phyloP scores from a whole-genome alignment of 1,140 invertebrate species.

The Hyposmocoma kahamanoa region DNA sequence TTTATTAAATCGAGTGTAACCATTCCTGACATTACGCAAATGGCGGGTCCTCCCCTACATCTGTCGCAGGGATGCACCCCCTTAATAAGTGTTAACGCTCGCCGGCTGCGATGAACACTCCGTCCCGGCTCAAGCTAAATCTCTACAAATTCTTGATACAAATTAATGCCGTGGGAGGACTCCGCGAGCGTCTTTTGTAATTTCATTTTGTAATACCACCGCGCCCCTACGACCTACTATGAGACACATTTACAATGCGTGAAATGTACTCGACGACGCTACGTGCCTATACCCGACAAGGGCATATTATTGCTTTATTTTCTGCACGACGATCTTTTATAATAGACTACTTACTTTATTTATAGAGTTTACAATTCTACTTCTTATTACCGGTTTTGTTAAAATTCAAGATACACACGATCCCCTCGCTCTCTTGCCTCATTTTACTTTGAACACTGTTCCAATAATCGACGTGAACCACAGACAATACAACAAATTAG shows the following conservation, averaged over 20 bases:
- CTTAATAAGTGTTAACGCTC: conserved; percentile 73
- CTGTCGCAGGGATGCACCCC: conserved; percentile 70
- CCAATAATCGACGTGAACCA: background rate
- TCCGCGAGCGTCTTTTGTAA: conserved; percentile 54
- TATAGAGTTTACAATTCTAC: too few relatives aligned
- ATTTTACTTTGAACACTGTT: too few relatives aligned
- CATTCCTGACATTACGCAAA: conserved; percentile 71
- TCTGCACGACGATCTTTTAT: too few relatives aligned
- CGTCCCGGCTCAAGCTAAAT: conserved; percentile 61
- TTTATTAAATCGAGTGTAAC: conserved; percentile 74
- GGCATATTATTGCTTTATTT: too few relatives aligned
- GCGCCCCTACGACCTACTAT: background rate
- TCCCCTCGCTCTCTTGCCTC: too few relatives aligned
- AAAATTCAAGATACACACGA: too few relatives aligned
- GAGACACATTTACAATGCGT: conserved; percentile 26
- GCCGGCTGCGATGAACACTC: conserved; percentile 68
- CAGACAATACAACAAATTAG: background rate
- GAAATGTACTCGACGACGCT: conserved; percentile 8
- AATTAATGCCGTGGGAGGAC: conserved; percentile 65
- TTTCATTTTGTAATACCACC: conserved; percentile 55
- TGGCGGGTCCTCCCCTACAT: conserved; percentile 69
- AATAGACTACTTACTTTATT: too few relatives aligned
- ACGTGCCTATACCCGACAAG: too few relatives aligned
- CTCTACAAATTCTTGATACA: conserved; percentile 73
- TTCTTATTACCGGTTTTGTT: too few relatives aligned